Evolutionary conservation across 2,113 vertebrate species (phyloP).

Genomic region (Psittacus erithacus): DNA sequence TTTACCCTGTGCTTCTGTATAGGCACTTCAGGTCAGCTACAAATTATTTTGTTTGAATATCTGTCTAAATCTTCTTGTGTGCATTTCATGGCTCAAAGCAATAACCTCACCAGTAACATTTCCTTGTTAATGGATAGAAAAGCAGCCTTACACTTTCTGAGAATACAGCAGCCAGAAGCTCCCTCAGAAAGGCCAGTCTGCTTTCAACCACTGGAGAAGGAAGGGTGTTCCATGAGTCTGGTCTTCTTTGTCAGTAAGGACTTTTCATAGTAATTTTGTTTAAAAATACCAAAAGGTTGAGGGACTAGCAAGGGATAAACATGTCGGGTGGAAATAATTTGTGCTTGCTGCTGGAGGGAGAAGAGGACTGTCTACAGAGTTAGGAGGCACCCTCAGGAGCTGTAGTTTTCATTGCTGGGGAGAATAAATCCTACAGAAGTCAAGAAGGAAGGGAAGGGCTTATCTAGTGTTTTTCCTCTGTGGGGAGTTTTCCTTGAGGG

Average conservation of each 20-base stretch:
- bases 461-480: background rate
- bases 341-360: background rate
- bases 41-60: background rate
- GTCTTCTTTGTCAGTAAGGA: background rate
- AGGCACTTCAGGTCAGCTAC: background rate
- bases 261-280: background rate
- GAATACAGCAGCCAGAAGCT: background rate
- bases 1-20: background rate
- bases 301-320: background rate
- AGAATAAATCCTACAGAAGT: background rate
- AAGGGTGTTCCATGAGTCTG: background rate
- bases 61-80: background rate
- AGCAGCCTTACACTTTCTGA: background rate
- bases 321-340: background rate
- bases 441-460: background rate
- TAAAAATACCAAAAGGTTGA: background rate
- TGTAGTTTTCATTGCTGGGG: background rate
- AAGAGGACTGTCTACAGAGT: background rate
- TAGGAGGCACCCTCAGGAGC: background rate
- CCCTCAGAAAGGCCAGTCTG: background rate
- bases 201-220: background rate
- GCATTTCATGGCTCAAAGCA: background rate
- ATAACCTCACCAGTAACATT: background rate
- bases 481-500: background rate
- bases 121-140: background rate